phyloP scores from a whole-genome alignment of 2,888 invertebrate species.

The Dexiosoma caninum region DNA sequence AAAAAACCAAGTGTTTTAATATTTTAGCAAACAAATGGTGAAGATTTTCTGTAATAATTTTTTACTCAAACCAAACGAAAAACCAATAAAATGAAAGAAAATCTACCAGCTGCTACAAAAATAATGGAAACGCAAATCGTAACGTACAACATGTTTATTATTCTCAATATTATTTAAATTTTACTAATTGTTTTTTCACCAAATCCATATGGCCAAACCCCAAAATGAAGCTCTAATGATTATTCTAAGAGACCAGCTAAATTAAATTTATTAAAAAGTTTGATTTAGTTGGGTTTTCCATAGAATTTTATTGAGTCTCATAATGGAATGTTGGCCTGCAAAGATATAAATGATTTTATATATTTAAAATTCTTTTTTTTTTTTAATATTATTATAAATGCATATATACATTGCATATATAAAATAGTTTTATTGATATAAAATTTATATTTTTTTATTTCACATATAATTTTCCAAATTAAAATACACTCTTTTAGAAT shows the following conservation, averaged over 20 bases:
- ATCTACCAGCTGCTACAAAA: constrained; percentile 20
- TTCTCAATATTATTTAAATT: neutral
- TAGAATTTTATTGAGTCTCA: neutral
- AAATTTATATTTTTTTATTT: neutral
- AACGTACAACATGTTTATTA: constrained; percentile 52
- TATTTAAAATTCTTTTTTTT: neutral
- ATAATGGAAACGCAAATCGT: constrained; percentile 59
- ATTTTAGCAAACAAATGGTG: neutral
- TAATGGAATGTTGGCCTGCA: neutral
- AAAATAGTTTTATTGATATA: no score
- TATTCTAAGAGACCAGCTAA: neutral
- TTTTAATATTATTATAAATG: no score
- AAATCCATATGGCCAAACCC: neutral
- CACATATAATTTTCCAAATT: neutral
- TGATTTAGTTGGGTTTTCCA: neutral
- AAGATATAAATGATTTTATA: neutral
- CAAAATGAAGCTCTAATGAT: neutral
- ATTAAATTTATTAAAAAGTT: no score
- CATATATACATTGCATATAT: no score
- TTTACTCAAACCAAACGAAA: neutral
- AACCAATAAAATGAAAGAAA: constrained; percentile 31
- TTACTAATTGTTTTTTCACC: neutral
- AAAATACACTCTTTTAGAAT: no score
- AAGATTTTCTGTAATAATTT: neutral
- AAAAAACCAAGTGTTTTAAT: neutral